Evolutionary conservation across 2,113 vertebrate species (phyloP), one percentile per base, ranked within the genome.

Genomic region (Nothoprocta perdicaria): DNA sequence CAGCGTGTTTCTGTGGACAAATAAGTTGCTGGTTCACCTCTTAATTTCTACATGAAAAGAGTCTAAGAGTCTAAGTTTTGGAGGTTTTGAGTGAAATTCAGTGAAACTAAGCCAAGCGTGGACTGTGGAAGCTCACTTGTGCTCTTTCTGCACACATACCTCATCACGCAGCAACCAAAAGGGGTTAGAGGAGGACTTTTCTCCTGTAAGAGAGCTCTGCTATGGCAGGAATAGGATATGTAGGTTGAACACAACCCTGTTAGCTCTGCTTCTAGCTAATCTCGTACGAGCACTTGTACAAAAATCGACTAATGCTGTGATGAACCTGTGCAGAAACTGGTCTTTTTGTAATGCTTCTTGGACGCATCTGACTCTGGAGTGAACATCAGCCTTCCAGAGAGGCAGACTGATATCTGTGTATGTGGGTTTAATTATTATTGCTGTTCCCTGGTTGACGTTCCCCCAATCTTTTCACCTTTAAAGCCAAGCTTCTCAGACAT

Each of bases 231-330:
- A 12, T 3, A 46, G 40, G 53, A 9, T 27, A 35, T 2, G 17
- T 45, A 10, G 0, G 45, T 26, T 73, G 14, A 35, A 60, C 67
- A 66, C 41, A 26, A 35, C 48, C 1, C 0, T 14, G 7, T 55
- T 40, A 40, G 22, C 40, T 27, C 66, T 57, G 9, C 48, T 79
- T 72, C 48, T 23, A 24, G 6, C 26, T 60, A 4, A 43, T 43
- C 38, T 75, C 8, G 6, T 67, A 26, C 53, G 38, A 75, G 16
- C 38, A 45, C 26, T 48, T 53, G 17, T 22, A 13, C n/a, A 17
- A 29, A 14, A 38, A 46, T 61, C 0, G 0, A 27, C 11, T 12
- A 12, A 5, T 6, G 22, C 22, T 75, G 31, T 55, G 27, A 33
- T 46, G 27, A 48, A 76, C 55, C 45, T 40, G 17, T 40, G 46